Evolutionary conservation across 2,888 invertebrate genomes (phyloP).

Genomic region (Hedya salicella): DNA sequence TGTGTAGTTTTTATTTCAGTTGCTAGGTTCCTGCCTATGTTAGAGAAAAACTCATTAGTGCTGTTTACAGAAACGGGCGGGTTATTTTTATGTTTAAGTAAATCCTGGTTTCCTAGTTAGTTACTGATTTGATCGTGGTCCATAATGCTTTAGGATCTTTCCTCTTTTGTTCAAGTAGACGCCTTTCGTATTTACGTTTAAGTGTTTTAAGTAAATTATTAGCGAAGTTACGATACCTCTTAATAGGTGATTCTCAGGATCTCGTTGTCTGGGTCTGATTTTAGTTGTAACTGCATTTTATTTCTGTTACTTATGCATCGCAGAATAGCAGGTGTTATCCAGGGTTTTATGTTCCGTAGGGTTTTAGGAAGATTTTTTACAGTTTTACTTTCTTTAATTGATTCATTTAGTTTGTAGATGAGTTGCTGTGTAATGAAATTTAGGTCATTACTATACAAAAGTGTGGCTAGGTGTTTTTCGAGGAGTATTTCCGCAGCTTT

Average conservation of each 20-base stretch:
- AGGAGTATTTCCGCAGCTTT: background rate
- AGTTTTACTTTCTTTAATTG: background rate
- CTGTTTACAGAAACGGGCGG: too few relatives aligned
- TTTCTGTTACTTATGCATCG: slow-evolving; percentile 1
- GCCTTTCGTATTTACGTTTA: background rate
- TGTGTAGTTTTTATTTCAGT: too few relatives aligned
- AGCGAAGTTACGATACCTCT: background rate
- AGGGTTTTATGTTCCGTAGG: background rate
- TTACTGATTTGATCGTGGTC: background rate
- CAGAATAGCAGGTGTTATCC: background rate
- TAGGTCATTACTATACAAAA: background rate
- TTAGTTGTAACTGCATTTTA: background rate
- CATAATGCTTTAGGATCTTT: background rate
- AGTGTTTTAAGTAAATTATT: background rate
- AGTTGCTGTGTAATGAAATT: background rate
- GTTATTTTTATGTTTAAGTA: background rate
- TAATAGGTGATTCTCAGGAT: background rate
- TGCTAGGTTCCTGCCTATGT: too few relatives aligned
- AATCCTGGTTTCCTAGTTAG: background rate
- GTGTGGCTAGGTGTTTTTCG: slow-evolving; percentile 1
- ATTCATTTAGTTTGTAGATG: background rate
- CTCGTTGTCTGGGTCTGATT: background rate
- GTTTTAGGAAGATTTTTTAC: background rate
- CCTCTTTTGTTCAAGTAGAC: background rate
- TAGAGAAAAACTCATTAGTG: too few relatives aligned